Evolutionary conservation across 2,888 invertebrate species (phyloP).

Genomic region (Zygogramma bicolorata): DNA sequence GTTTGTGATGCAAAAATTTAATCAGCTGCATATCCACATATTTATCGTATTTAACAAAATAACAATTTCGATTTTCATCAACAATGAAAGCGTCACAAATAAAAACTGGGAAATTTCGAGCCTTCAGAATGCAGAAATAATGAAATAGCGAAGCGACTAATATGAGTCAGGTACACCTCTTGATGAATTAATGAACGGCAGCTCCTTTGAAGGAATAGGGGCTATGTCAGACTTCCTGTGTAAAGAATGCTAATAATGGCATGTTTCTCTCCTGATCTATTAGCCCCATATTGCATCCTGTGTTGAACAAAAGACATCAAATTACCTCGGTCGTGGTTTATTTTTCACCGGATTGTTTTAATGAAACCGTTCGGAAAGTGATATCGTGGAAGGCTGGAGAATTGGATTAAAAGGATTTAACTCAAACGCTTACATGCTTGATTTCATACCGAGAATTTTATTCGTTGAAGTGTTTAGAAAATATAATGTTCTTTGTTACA

Average conservation of each 20-base stretch:
- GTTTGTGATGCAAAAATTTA: no score
- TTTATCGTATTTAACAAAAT: no score
- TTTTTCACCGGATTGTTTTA: background rate
- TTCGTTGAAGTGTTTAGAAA: no score
- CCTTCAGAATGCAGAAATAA: background rate
- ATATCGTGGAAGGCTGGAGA: background rate
- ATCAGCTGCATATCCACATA: no score
- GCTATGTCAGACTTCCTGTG: conserved; percentile 23
- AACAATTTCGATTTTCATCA: background rate
- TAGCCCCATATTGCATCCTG: conserved; percentile 35
- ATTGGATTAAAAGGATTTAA: no score
- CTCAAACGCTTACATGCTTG: no score
- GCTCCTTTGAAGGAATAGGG: conserved; percentile 20
- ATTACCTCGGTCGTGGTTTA: conserved; percentile 4
- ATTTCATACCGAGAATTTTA: no score
- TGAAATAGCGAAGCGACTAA: background rate
- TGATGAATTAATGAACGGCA: conserved; percentile 20
- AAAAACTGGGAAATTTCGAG: background rate
- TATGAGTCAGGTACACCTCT: conserved; percentile 12
- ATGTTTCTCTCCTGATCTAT: conserved; percentile 23
- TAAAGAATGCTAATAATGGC: conserved; percentile 28
- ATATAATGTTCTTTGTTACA: no score
- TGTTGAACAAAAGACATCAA: conserved; percentile 21
- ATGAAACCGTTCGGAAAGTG: background rate
- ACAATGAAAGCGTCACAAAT: background rate